Percentiles rank a stretch among this genome's conserved stretches.
These are phyloP conservation scores for Vanessa tameamea DNA, from an alignment of 1,140 invertebrate genomes.

Conservation along the genomic window DNA sequence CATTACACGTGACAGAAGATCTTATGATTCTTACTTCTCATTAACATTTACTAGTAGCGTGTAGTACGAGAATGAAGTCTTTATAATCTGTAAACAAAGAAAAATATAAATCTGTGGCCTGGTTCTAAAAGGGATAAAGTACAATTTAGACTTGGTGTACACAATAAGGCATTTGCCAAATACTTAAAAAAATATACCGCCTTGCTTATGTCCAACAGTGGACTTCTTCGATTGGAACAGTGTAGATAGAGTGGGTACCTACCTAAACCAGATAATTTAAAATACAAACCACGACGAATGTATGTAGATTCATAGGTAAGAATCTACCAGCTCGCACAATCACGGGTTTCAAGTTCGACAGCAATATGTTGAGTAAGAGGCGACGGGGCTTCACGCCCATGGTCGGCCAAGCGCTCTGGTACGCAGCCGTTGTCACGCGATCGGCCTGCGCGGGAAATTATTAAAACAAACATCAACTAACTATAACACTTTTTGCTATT, in stretches of 20 bases:
- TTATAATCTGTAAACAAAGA: slow-evolving; percentile 68
- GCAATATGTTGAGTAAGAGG: slow-evolving; percentile 53
- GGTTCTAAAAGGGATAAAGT: neutral
- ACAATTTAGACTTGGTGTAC: too few species aligned
- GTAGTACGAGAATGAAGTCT: slow-evolving; percentile 74
- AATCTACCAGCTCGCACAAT: slow-evolving; percentile 55
- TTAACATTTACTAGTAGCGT: slow-evolving; percentile 70
- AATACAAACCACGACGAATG: slow-evolving; percentile 53
- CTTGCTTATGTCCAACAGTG: too few species aligned
- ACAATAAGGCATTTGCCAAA: too few species aligned
- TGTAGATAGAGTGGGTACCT: too few species aligned
- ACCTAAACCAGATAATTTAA: too few species aligned
- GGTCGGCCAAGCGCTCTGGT: slow-evolving; percentile 60
- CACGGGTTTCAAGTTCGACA: slow-evolving; percentile 47
- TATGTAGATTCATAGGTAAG: slow-evolving; percentile 66
- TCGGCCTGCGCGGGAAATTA: slow-evolving; percentile 46
- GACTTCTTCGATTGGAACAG: too few species aligned
- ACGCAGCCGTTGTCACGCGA: slow-evolving; percentile 60
- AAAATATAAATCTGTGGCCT: slow-evolving; percentile 2
- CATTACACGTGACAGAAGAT: neutral
- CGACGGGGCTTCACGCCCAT: slow-evolving; percentile 53
- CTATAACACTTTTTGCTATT: too few species aligned
- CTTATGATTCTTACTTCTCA: slow-evolving; percentile 39
- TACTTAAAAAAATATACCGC: too few species aligned
- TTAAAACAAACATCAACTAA: too few species aligned